These are phyloP conservation scores for Melospiza georgiana DNA, from an alignment of 2,113 vertebrate species.

Conservation along the genomic window DNA sequence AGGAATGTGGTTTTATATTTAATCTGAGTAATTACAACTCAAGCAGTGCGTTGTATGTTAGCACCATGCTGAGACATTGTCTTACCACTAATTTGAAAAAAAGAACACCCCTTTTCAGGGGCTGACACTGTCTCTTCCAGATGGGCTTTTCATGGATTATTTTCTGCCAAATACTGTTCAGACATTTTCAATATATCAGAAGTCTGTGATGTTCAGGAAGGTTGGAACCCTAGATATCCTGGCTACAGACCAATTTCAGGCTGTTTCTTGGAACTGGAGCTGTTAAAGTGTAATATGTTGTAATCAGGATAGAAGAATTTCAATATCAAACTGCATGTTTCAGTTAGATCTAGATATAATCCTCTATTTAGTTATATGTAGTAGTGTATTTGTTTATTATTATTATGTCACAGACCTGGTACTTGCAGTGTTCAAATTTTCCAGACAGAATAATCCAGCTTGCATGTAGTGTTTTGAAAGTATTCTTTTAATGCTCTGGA, in stretches of 20 bases:
- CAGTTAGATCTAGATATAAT: not conserved
- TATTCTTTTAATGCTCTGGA: not conserved
- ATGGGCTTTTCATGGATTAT: not conserved
- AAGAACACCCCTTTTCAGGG: not conserved
- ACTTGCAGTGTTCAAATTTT: not conserved
- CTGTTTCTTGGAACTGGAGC: not conserved
- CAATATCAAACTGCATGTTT: not conserved
- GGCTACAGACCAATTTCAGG: not conserved
- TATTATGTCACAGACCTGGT: not conserved
- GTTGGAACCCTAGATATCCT: not conserved
- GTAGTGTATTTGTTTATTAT: not conserved
- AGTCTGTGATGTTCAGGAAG: not conserved
- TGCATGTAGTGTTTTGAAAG: not conserved
- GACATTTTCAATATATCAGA: not conserved
- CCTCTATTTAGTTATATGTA: not conserved
- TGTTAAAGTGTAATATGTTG: not conserved
- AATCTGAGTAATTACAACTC: not conserved
- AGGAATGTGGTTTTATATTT: not conserved
- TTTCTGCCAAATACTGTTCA: not conserved
- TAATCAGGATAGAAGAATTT: not conserved
- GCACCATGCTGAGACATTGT: not conserved
- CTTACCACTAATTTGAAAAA: not conserved
- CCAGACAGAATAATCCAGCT: not conserved
- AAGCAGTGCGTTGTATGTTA: not conserved
- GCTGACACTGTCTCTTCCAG: not conserved